Base-by-base conservation (phyloP, 2,797 vertebrate species). In the Alosa sapidissima region DNA sequence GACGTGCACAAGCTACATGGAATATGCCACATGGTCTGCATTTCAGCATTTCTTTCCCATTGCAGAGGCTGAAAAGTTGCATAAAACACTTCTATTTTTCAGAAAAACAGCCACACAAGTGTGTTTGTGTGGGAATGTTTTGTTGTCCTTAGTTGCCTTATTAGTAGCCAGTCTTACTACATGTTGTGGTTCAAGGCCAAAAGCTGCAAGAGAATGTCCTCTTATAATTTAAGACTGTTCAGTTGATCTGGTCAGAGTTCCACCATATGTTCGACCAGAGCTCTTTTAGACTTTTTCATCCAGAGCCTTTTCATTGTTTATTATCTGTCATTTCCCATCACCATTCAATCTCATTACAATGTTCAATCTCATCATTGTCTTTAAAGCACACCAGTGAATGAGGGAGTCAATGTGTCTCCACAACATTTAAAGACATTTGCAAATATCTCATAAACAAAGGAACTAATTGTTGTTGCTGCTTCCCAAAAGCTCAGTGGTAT, bases 141-240 rank as follows among this genome's bases (percentile, higher is more conserved):
- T 81, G 81, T 86, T 52, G 82, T 85, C 81, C 78, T 78, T 83
- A 84, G 83, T 65, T 7, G 3, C 55, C 83, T 83, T 55, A 58
- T 87, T 81, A 84, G 85, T 81, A 85, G 87, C 86, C 81, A 89
- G 49, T 52, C 45, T 86, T 84, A 86, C 88, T 83, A 88, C 21
- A 45, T 10, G 84, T 82, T 85, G 84, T 78, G 84, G 84, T 81
- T 84, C 85, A 81, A 87, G 72, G 33, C 54, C 33, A 33, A 48
- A 36, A 36, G 75, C 60, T 4, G 52, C 52, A 16, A 75, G 21
- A 10, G 47, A 82, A 51, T 82, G 45, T 52, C 62, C 48, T 72
- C 28, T 36, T 72, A 28, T 14, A 45, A 45, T 41, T 45, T 33
- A 75, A 45, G 33, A 41, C 68, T 65, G 24, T 6, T 28, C 11